Conservation (phyloP, 2,888 invertebrate genomes). For the Odiellus spinosus region DNA sequence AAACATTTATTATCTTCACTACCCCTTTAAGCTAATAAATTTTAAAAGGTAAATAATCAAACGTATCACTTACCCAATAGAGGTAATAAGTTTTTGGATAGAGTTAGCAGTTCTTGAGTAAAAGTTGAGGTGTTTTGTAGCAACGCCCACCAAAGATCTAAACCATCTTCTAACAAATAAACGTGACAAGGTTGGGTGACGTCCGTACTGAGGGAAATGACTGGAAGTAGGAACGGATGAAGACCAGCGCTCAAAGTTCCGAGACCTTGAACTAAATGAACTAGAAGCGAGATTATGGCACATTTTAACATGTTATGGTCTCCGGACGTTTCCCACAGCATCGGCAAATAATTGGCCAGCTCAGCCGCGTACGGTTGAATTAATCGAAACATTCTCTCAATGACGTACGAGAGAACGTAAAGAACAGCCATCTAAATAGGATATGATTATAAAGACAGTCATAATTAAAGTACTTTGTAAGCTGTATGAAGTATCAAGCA, state of each 20-base stretch:
- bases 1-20: not conserved
- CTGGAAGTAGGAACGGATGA: constrained; percentile 41
- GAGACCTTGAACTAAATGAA: constrained; percentile 60
- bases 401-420: constrained; percentile 71
- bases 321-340: constrained; percentile 72
- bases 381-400: constrained; percentile 63
- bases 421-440: constrained; percentile 63
- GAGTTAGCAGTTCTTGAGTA: constrained; percentile 39
- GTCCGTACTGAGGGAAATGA: constrained; percentile 59
- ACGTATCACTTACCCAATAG: constrained; percentile 51
- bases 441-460: constrained; percentile 5
- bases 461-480: constrained; percentile 1
- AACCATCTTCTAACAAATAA: constrained; percentile 78
- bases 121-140: constrained; percentile 53
- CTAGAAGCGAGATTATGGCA: constrained; percentile 71
- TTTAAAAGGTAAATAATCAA: not conserved
- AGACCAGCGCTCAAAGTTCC: constrained; percentile 36
- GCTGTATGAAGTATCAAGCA: not conserved
- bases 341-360: constrained; percentile 64
- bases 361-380: constrained; percentile 50
- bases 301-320: constrained; percentile 78
- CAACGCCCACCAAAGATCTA: constrained; percentile 74
- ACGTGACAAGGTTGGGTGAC: constrained; percentile 61
- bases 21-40: not conserved
- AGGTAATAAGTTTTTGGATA: constrained; percentile 56